These are phyloP conservation scores for Scaptomyza caliginosa DNA, from an alignment of 2,888 invertebrate species.

Conservation along the genomic window DNA sequence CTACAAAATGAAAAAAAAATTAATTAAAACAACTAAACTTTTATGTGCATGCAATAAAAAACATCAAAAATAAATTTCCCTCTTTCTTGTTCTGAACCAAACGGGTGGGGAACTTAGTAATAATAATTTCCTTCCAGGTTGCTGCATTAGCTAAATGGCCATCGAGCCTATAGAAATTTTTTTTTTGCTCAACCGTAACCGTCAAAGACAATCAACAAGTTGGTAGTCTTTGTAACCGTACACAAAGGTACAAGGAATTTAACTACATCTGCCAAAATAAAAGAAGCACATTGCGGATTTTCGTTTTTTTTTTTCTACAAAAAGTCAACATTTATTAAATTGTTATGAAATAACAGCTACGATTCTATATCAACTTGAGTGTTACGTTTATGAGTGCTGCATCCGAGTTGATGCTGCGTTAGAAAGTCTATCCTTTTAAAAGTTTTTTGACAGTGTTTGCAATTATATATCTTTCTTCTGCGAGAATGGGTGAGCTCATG, in stretches of 20 bases:
- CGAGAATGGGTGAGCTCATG: constrained; percentile 82
- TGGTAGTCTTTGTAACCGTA: too few species aligned
- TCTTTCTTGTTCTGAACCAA: constrained; percentile 1
- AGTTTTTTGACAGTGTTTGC: constrained; percentile 71
- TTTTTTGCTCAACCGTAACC: too few species aligned
- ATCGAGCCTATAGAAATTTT: not conserved
- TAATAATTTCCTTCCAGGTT: not conserved
- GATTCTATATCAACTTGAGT: not conserved
- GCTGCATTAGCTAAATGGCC: not conserved
- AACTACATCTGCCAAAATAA: too few species aligned
- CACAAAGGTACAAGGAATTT: too few species aligned
- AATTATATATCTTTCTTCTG: constrained; percentile 67
- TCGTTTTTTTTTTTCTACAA: too few species aligned
- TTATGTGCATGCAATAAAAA: constrained; percentile 82
- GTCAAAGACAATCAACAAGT: too few species aligned
- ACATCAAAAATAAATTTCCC: constrained; percentile 13
- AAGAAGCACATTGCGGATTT: too few species aligned
- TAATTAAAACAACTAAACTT: constrained; percentile 61
- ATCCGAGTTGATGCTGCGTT: constrained; percentile 34
- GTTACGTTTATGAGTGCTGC: not conserved
- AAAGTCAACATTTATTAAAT: too few species aligned
- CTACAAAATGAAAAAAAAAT: constrained; percentile 37
- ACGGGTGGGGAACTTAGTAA: not conserved
- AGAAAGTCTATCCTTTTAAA: constrained; percentile 56
- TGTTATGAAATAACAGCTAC: too few species aligned